phyloP scores from a whole-genome alignment of 1,140 invertebrate genomes.

The Brachionus plicatilis region DNA sequence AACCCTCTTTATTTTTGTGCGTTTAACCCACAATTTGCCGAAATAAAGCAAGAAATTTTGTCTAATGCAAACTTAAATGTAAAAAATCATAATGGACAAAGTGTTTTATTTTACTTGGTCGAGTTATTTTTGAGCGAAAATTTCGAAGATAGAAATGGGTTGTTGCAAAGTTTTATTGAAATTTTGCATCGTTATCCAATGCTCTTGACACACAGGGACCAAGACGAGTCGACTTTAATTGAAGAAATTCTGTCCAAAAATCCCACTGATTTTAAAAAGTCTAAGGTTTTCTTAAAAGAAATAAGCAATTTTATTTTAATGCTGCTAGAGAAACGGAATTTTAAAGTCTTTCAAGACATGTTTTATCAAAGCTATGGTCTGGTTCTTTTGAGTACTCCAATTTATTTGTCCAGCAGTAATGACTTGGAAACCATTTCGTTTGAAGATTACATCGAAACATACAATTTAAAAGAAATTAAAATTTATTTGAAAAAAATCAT shows the following conservation, averaged over 20 bases:
- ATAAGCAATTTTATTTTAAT: background rate
- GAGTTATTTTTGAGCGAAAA: background rate
- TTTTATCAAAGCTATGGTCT: conserved; percentile 21
- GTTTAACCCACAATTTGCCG: background rate
- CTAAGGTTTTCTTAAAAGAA: background rate
- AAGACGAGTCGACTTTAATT: background rate
- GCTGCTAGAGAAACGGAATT: background rate
- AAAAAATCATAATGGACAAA: conserved; percentile 6
- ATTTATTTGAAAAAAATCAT: background rate
- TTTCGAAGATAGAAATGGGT: background rate
- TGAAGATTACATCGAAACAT: background rate
- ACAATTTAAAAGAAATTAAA: background rate
- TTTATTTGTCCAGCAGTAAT: background rate
- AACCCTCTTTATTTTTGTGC: conserved; percentile 25
- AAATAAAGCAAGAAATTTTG: background rate
- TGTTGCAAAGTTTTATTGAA: background rate
- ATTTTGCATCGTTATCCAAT: background rate
- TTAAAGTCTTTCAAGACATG: conserved; percentile 13
- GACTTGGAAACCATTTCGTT: background rate
- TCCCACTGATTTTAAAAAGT: background rate
- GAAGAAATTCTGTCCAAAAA: background rate
- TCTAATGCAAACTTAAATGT: background rate
- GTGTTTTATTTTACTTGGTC: conserved; percentile 17
- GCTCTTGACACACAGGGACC: background rate
- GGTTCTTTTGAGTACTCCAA: conserved; percentile 16